Base-by-base conservation (phyloP, 2,797 vertebrate species). In the Cetoscarus ocellatus region DNA sequence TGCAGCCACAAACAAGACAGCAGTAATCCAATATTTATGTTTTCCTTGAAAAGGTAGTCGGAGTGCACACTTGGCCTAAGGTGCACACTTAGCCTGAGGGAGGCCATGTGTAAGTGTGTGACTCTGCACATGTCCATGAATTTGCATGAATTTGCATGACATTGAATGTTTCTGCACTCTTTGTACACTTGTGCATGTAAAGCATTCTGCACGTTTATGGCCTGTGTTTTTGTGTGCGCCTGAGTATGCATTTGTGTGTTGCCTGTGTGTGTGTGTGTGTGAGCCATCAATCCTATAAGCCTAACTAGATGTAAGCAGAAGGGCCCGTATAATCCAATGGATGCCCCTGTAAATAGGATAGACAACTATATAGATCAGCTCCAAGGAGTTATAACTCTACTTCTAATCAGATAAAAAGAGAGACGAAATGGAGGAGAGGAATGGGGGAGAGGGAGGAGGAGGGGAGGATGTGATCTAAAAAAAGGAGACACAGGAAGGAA, bases 351-450 rank as follows among this genome's bases (percentile, higher is more conserved):
- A 89, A 84, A 85, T 62, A 79, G 77, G 77, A 82, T 52, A 73
- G 85, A 84, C 82, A 76, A 79, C 80, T 81, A 67, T 80, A 86
- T 81, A 84, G 72, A 88, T 88, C 75, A 82, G 73, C 67, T 58
- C 15, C 57, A 81, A 62, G 60, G 74, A 84, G 75, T 75, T 80
- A 75, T 89, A 86, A 80, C 70, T 89, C 86, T 69, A 10, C 18
- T 53, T 75, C 67, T 88, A 88, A 88, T 87, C 76, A 86, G 78
- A 85, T 88, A 64, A 82, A 82, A 70, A 80, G 55, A 76, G 61
- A 68, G 65, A 58, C 3, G 0, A 61, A 59, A 48, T 52, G 43
- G 50, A 48, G 15, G 34, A 48, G 13, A 38, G 59, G 40, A 45
- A 11, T 51, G 54, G 42, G 39, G 11, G 10, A 27, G 2, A 42